Base-by-base conservation (phyloP, 2,888 invertebrate genomes). In the Noctua janthe region DNA sequence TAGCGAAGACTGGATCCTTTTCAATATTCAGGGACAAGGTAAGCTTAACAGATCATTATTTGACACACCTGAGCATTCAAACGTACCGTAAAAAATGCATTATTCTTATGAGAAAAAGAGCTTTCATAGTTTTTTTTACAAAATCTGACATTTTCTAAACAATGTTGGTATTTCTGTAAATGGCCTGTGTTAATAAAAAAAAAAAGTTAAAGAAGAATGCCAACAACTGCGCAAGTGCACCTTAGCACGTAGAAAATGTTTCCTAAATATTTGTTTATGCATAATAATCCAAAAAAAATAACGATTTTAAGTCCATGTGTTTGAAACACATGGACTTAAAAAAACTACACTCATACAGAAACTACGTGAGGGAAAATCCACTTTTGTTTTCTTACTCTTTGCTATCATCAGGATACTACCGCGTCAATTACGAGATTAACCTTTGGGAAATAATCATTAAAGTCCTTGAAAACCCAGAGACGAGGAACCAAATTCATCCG, bases 371-470 rank as follows among this genome's bases (percentile, higher is more conserved):
- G 13, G 1, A 6, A 10, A 20, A 29, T 23, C 7, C 11, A 43
- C 11, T 35, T 35, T 51, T 13, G 35, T 23, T 43, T 29, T 59
- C 11, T 54, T 10, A 8, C 5, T 73, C 29, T n/a, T 64, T 77
- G 4, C n/a, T 39, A 75, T 54, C 90, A 88, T 35, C 80, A 96
- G 98, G 97, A 51, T 98, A 97, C 88, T 98, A 98, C 90, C 97
- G 98, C 83, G 98, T 98, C 0, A 98, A 98, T 92, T 98, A 98
- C 90, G 98, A 98, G 83, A 84, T 83, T 2, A 93, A 92, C 3
- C 97, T 98, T 88, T 98, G 98, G 98, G 96, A 97, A 74, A 93
- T 97, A 90, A 96, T 98, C 62, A 97, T 97, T 43, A 94, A 95
- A 70, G 97, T 98, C 56, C 92, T 97, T 1, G 94, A 95, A 43